These are phyloP conservation scores for Cydia splendana DNA, from an alignment of 1,140 invertebrate species.

Conservation along the genomic window DNA sequence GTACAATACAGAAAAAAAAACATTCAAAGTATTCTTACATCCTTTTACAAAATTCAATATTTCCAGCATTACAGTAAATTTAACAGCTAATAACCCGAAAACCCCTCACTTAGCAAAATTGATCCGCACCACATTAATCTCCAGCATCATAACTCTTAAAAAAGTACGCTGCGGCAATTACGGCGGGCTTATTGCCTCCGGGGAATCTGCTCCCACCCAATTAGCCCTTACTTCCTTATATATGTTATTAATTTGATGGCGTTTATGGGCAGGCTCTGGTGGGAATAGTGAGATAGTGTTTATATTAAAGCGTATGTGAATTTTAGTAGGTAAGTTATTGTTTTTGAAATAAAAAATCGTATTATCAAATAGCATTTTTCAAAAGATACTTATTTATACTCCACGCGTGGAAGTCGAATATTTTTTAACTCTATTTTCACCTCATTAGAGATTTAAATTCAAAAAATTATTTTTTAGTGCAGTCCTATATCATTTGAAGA, in stretches of 20 bases:
- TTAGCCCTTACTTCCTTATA: background rate
- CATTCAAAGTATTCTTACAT: too few species aligned
- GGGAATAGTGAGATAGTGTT: background rate
- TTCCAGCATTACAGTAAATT: background rate
- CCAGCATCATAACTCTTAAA: background rate
- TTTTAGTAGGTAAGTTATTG: background rate
- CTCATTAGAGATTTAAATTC: too few species aligned
- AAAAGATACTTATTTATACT: too few species aligned
- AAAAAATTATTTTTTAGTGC: too few species aligned
- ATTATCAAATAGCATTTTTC: too few species aligned
- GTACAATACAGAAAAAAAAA: too few species aligned
- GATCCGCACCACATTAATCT: background rate
- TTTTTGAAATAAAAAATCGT: background rate
- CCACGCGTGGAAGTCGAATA: too few species aligned
- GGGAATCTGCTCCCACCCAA: constrained; percentile 14
- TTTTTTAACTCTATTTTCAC: too few species aligned
- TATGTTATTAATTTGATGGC: constrained; percentile 23
- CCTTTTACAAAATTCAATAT: too few species aligned
- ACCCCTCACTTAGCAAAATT: background rate
- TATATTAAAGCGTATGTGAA: background rate
- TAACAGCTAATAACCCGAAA: background rate
- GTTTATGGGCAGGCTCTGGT: background rate
- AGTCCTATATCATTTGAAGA: too few species aligned
- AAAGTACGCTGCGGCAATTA: constrained; percentile 11
- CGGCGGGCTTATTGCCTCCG: constrained; percentile 18